Base-by-base conservation (phyloP, 2,888 invertebrate species). In the Horisme vitalbata region DNA sequence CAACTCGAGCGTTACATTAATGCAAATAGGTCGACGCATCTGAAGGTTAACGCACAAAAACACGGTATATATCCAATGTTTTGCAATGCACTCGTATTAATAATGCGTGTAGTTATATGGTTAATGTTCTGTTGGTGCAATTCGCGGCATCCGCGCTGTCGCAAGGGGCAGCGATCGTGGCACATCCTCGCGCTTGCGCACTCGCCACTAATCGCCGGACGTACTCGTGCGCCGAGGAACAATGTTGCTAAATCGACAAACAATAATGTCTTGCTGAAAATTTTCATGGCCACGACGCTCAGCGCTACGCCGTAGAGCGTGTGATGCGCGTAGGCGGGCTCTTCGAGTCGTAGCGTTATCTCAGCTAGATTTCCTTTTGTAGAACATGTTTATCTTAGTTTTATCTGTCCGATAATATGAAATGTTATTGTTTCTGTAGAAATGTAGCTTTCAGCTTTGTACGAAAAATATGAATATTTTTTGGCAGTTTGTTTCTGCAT, bases 51-150 rank as follows among this genome's bases (percentile, higher is more conserved):
- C 75, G 71, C 66, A 83, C 78, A 82, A 84, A 80, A 79, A 78
- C 75, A 76, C 75, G 74, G 73, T 73, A 71, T 75, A 74, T 77
- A 77, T 78, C 74, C 75, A 75, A 78, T 79, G 81, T 85, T 84
- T 84, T 81, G 88, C 82, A 87, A 87, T 79, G 83, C 78, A 78
- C 74, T 79, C 67, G 82, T 86, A 84, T 87, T 84, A 83, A 84
- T 84, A 85, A 82, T 81, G 68, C 71, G 74, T 67, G 67, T 72
- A 68, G 63, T 64, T 72, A 68, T 74, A 76, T 73, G 71, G 74
- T 70, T 74, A 70, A 74, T 74, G 65, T 68, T 68, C 63, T 71
- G 68, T 64, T 76, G 72, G 77, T 81, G 88, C 86, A 86, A 86
- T 76, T 69, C 68, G 77, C 71, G 78, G 84, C 82, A 83, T 87